Percentiles rank a stretch among this genome's conserved stretches.
Evolutionary conservation across 2,888 invertebrate genomes (phyloP).

Genomic region (Limnephilus lunatus): DNA sequence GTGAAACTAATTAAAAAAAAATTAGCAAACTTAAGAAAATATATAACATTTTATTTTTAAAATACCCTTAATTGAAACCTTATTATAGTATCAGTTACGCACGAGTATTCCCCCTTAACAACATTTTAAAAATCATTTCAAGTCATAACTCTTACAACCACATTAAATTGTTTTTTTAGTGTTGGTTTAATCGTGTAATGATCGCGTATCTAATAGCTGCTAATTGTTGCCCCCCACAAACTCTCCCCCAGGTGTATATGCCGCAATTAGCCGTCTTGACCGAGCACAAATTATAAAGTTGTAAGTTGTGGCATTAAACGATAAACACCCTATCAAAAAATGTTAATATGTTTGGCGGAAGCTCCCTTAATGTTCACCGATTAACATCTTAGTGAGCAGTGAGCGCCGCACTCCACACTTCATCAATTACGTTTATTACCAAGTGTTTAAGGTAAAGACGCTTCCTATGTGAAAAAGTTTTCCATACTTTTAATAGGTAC

Average conservation of each 20-base stretch:
- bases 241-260: background rate
- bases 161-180: background rate
- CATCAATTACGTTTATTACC: slow-evolving; percentile 53
- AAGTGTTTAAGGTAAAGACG: slow-evolving; percentile 16
- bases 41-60: too few species aligned
- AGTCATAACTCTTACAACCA: background rate
- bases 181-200: background rate
- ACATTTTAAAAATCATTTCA: background rate
- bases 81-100: background rate
- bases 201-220: background rate
- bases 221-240: background rate
- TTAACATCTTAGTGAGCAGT: slow-evolving; percentile 37
- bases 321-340: slow-evolving; percentile 34
- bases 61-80: background rate
- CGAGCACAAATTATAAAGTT: background rate
- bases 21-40: too few species aligned
- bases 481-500: background rate
- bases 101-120: background rate
- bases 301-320: background rate
- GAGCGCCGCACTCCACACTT: slow-evolving; percentile 33
- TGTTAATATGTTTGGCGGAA: slow-evolving; percentile 44
- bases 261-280: background rate
- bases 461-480: background rate
- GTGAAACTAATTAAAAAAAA: too few species aligned
- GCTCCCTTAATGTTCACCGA: slow-evolving; percentile 39